Conservation (phyloP, 2,888 invertebrate genomes). For the Tetragnatha montana region DNA sequence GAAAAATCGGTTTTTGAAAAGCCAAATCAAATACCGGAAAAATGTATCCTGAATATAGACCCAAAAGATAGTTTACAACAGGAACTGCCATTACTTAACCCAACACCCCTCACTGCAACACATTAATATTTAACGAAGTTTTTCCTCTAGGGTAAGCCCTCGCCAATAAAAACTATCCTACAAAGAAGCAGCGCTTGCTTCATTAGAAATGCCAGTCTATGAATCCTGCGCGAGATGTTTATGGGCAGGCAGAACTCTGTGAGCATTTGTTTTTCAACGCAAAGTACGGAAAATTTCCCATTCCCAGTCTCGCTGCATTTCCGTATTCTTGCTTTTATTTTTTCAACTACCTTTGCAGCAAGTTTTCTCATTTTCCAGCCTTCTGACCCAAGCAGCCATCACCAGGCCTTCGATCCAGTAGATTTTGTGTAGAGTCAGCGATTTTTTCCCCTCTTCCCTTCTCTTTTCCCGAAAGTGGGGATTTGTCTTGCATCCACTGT, state of each 20-base stretch:
- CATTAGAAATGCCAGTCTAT: constrained; percentile 23
- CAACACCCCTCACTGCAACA: no score
- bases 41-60: no score
- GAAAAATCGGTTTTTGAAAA: no score
- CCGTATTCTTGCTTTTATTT: constrained; percentile 20
- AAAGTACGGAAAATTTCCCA: constrained; percentile 55
- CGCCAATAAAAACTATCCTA: not conserved
- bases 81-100: no score
- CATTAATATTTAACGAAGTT: no score
- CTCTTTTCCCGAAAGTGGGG: constrained; percentile 36
- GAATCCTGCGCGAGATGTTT: constrained; percentile 9
- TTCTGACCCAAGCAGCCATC: constrained; percentile 54
- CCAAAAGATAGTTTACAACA: no score
- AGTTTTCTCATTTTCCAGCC: constrained; percentile 52
- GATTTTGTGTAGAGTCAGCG: constrained; percentile 61
- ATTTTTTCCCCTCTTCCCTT: constrained; percentile 9
- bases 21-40: no score
- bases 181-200: not conserved
- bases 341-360: constrained; percentile 22
- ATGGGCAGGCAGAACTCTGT: constrained; percentile 2
- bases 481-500: constrained; percentile 57
- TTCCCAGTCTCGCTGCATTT: constrained; percentile 53
- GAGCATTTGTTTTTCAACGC: constrained; percentile 47
- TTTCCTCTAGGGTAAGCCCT: not conserved
- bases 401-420: constrained; percentile 55